A percentile compares a stretch with the other conserved stretches of the same genome.
Evolutionary conservation across 1,140 invertebrate species (phyloP).

Genomic region (Zaprionus camerounensis): DNA sequence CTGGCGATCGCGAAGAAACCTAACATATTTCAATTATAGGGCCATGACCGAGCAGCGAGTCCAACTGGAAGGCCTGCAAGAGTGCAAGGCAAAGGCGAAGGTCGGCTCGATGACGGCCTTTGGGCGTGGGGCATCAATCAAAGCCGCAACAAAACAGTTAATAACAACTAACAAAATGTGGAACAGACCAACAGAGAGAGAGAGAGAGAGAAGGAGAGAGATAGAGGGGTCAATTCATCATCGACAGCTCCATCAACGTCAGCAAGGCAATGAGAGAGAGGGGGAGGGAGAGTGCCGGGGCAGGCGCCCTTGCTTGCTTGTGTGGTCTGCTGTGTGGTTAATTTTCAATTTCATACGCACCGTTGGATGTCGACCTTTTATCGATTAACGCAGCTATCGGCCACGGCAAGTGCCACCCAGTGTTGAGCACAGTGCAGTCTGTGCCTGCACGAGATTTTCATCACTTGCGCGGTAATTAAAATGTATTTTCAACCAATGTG

Average conservation of each 20-base stretch:
- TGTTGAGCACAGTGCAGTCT: slow-evolving; percentile 12
- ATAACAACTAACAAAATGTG: slow-evolving; percentile 57
- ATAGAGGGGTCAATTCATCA: slow-evolving; percentile 47
- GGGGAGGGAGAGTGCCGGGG: background rate
- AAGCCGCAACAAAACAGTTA: slow-evolving; percentile 62
- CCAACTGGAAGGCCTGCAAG: background rate
- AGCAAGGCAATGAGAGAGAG: background rate
- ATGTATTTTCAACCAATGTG: slow-evolving; percentile 71
- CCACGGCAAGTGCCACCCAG: slow-evolving; percentile 9
- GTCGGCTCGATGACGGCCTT: slow-evolving; percentile 34
- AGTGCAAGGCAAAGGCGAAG: slow-evolving; percentile 53
- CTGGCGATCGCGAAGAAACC: slow-evolving; percentile 52
- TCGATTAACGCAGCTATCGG: slow-evolving; percentile 69
- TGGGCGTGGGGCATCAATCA: slow-evolving; percentile 71
- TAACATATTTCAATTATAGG: slow-evolving; percentile 81
- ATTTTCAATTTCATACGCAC: slow-evolving; percentile 81
- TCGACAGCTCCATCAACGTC: slow-evolving; percentile 57
- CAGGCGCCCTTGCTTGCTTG: slow-evolving; percentile 39
- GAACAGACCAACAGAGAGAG: slow-evolving; percentile 40
- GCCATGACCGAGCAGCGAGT: slow-evolving; percentile 58
- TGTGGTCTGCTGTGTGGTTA: slow-evolving; percentile 55
- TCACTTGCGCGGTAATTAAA: slow-evolving; percentile 73
- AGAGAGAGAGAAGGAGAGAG: slow-evolving; percentile 41
- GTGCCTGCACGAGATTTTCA: slow-evolving; percentile 61
- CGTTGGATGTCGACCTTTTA: slow-evolving; percentile 72